Evolutionary conservation across 2,888 invertebrate genomes (phyloP).

Genomic region (Litoditis marina): DNA sequence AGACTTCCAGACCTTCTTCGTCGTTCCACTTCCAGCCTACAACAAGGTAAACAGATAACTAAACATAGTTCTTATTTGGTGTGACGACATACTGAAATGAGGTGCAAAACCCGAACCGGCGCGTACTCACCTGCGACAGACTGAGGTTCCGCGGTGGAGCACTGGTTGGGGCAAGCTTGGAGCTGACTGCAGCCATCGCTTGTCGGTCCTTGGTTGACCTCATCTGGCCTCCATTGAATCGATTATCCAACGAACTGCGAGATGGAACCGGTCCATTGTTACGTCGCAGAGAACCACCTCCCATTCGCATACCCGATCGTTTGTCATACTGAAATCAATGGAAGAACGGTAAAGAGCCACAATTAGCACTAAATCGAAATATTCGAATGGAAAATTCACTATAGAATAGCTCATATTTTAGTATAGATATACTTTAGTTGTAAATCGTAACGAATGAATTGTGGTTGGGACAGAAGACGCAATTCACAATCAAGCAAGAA

Average conservation of each 20-base stretch:
- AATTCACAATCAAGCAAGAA: no score
- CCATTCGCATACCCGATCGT: slow-evolving; percentile 5
- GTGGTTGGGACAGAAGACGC: no score
- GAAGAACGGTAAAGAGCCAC: not conserved
- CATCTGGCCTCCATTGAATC: no score
- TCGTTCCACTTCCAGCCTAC: not conserved
- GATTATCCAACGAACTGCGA: slow-evolving; percentile 28
- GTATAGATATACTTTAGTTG: no score
- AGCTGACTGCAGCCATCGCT: slow-evolving; percentile 21
- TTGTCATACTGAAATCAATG: slow-evolving; percentile 15
- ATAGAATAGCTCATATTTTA: no score
- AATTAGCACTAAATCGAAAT: not conserved
- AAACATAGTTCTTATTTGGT: not conserved
- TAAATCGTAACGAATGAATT: no score
- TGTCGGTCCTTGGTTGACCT: slow-evolving; percentile 4
- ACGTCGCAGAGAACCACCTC: slow-evolving; percentile 13
- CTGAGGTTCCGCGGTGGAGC: no score
- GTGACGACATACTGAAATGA: no score
- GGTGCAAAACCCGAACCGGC: no score
- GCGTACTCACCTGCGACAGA: no score
- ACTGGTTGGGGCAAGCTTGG: slow-evolving; percentile 6
- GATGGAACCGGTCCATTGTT: slow-evolving; percentile 9
- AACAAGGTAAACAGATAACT: not conserved
- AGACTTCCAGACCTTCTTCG: slow-evolving; percentile 21
- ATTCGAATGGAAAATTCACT: no score